These are phyloP conservation scores for Tupaia tana DNA, from an alignment of 2,113 vertebrate genomes.

Conservation along the genomic window DNA sequence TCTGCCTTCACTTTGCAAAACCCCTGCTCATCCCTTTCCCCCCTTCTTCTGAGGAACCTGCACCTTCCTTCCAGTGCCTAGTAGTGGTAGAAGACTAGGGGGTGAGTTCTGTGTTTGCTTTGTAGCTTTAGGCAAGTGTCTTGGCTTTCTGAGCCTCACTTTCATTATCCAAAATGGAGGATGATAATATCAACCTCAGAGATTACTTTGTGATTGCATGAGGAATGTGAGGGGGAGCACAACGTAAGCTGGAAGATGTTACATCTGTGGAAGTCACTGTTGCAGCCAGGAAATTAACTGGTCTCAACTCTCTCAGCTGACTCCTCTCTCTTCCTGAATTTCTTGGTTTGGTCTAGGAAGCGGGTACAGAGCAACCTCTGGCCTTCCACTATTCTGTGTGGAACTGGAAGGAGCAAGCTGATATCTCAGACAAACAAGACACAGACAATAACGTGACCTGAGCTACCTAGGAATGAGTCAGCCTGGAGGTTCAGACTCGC, in stretches of 20 bases:
- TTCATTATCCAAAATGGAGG: not conserved
- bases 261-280: not conserved
- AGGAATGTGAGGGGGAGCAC: too few species aligned
- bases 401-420: not conserved
- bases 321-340: conserved; percentile 89
- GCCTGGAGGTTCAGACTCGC: not conserved
- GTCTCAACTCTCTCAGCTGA: conserved; percentile 85
- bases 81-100: not conserved
- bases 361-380: not conserved
- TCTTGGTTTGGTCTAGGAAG: not conserved
- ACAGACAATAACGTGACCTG: not conserved
- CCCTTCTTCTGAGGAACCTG: not conserved
- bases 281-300: not conserved
- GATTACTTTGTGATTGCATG: not conserved
- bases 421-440: not conserved
- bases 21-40: not conserved
- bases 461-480: not conserved
- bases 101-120: not conserved
- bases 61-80: not conserved
- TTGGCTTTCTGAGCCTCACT: not conserved
- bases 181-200: too few species aligned
- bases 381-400: too few species aligned
- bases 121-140: not conserved
- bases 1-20: not conserved
- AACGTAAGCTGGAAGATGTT: not conserved